Base-by-base conservation (phyloP, 2,888 invertebrate species). In the Epinotia demarniana region DNA sequence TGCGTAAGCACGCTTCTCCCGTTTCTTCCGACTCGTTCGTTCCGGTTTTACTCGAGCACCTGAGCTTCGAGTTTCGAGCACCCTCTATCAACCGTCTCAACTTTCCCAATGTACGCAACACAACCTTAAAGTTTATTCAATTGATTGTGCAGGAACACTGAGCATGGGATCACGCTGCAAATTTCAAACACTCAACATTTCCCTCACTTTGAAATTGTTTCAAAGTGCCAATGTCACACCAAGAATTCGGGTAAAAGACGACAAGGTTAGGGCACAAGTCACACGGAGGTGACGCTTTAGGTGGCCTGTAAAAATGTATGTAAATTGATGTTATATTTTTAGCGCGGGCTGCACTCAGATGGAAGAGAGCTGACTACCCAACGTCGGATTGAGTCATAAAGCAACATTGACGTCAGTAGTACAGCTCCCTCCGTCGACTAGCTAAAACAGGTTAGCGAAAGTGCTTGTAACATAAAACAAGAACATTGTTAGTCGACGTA, bases 301-400 rank as follows among this genome's bases (percentile, higher is more conserved):
- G 82, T 80, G 85, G 85, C 86, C 79, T 74, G 80, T 80, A 79
- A 79, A 75, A 79, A 81, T 79, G 84, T 84, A 87, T 86, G 85
- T 88, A 82, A 89, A 90, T 89, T 89, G 87, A 89, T 85, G 86
- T 84, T 84, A 84, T 93, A 92, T 92, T 88, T 90, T 89, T 92
- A 92, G 90, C 88, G 81, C 90, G 89, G 90, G 84, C 88, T 92
- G 92, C 90, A 90, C 89, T 92, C 91, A 92, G 90, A 91, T 92
- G 91, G 87, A 85, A 84, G 85, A 86, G 87, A 87, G 86, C 86
- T 86, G 86, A 85, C 89, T 89, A 74, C 63, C 63, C 89, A 89
- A 85, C 90, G 87, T 87, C 87, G 86, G 87, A 90, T 91, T 89
- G 90, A 89, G 89, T 91, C 91, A 90, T 92, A 92, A 92, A 92